phyloP scores from a whole-genome alignment of 37 sponge, comb jelly and placozoan species.

The Beroe forskalii region DNA sequence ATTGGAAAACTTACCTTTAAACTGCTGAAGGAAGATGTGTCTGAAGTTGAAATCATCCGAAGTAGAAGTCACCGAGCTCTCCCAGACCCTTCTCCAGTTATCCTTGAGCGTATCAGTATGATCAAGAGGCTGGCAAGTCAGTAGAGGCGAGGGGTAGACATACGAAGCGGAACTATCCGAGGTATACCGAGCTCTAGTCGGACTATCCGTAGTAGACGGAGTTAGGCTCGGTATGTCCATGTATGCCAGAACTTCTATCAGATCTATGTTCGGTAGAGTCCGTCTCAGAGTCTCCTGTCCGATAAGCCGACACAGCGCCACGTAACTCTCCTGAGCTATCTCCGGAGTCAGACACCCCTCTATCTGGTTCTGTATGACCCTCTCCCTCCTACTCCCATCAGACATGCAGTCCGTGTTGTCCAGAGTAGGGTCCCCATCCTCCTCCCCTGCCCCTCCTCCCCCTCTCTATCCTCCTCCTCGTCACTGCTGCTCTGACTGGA shows the following conservation, averaged over 20 bases:
- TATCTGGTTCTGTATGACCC: constrained; percentile 30
- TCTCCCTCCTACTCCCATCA: constrained; percentile 23
- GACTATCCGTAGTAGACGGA: not conserved
- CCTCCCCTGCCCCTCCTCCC: not conserved
- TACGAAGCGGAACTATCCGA: not conserved
- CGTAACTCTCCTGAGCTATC: constrained; percentile 44
- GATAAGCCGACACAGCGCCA: constrained; percentile 29
- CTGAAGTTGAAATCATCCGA: constrained; percentile 23
- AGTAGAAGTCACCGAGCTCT: not conserved
- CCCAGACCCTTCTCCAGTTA: constrained; percentile 48
- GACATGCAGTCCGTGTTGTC: not conserved
- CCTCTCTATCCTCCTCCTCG: not conserved
- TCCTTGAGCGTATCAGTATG: constrained; percentile 13
- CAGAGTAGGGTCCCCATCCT: not conserved
- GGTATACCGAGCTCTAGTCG: not conserved
- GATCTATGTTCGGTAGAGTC: constrained; percentile 36
- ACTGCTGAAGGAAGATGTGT: constrained; percentile 19
- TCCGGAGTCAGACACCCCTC: constrained; percentile 17
- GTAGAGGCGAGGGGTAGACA: constrained; percentile 34
- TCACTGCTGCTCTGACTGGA: not conserved
- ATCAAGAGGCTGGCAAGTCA: constrained; percentile 38
- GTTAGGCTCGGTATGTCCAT: constrained; percentile 30
- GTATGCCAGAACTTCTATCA: constrained; percentile 58
- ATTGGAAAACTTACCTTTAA: not conserved
- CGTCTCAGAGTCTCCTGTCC: constrained; percentile 42